A percentile compares a stretch with the other conserved stretches of the same genome.
Evolutionary conservation across 2,113 vertebrate genomes (phyloP).

Genomic region (Tringa solitaria): DNA sequence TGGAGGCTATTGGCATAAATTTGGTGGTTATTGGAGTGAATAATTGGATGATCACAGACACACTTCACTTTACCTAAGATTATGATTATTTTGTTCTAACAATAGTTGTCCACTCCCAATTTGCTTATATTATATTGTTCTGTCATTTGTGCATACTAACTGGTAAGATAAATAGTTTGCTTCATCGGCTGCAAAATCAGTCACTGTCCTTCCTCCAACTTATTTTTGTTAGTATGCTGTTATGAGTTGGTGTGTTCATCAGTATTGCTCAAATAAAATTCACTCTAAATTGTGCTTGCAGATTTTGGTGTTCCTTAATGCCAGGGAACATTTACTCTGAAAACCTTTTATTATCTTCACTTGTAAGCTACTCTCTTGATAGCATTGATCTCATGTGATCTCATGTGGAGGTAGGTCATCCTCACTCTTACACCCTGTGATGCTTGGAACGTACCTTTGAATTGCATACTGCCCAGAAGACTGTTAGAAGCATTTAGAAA

Average conservation of each 20-base stretch:
- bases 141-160: neutral
- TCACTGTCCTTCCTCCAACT: neutral
- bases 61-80: neutral
- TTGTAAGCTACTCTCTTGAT: neutral
- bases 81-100: neutral
- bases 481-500: neutral
- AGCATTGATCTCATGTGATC: neutral
- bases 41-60: neutral
- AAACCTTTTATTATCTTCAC: neutral
- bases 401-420: neutral
- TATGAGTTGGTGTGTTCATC: neutral
- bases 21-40: neutral
- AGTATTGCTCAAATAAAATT: neutral
- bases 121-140: neutral
- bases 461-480: neutral
- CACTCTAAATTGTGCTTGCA: neutral
- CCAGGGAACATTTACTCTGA: neutral
- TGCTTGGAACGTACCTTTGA: neutral
- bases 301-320: neutral
- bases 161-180: neutral
- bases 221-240: neutral
- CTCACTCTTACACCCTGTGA: neutral
- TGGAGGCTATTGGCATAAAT: neutral
- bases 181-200: neutral
- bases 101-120: neutral